Percentiles rank a stretch among this genome's conserved stretches.
Evolutionary conservation across 2,797 vertebrate genomes (phyloP).

Genomic region (Chelmon rostratus): DNA sequence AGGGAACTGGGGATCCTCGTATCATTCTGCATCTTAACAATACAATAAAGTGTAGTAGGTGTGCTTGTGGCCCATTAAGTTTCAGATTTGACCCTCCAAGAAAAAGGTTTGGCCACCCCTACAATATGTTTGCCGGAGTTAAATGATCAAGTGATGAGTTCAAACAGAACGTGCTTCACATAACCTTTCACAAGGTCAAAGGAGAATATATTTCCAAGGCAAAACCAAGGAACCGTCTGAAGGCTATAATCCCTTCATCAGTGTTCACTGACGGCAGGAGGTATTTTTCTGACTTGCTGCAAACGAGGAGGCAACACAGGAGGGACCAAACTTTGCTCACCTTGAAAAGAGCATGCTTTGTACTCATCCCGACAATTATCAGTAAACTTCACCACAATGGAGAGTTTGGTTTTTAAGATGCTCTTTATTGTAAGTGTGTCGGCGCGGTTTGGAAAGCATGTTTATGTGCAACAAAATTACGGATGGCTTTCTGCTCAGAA

Average conservation of each 20-base stretch:
- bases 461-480: rapidly evolving
- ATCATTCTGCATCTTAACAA: too few relatives aligned
- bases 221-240: not conserved
- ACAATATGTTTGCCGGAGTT: not conserved
- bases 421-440: slow-evolving; percentile 10
- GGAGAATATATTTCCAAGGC: slow-evolving; percentile 14
- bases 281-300: not conserved
- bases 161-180: not conserved
- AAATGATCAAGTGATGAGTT: not conserved
- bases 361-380: not conserved
- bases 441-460: slow-evolving; percentile 6
- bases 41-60: too few relatives aligned
- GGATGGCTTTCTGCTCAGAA: rapidly evolving
- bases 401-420: slow-evolving; percentile 17
- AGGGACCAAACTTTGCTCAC: not conserved
- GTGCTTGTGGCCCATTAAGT: too few relatives aligned
- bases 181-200: slow-evolving; percentile 5
- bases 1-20: too few relatives aligned
- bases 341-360: not conserved
- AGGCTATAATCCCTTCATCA: not conserved
- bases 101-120: too few relatives aligned
- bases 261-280: not conserved
- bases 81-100: too few relatives aligned
- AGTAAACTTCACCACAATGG: slow-evolving; percentile 20
- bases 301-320: not conserved